Percentiles rank a stretch among this genome's conserved stretches.
phyloP scores from a whole-genome alignment of 2,113 vertebrate genomes.

The Mungos mungo region DNA sequence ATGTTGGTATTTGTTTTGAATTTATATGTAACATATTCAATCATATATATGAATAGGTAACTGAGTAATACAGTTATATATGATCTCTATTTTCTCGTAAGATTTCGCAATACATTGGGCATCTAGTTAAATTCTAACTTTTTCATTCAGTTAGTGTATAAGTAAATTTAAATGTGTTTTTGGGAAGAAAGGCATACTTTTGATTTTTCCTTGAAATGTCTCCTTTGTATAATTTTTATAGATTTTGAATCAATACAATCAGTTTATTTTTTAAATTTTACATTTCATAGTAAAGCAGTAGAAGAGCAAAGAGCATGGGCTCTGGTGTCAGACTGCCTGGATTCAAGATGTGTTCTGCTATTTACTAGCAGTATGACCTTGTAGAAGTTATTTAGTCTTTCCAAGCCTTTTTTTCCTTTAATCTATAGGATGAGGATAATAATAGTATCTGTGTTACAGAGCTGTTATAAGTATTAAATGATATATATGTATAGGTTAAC shows the following conservation, averaged over 20 bases:
- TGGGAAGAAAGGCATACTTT: not conserved
- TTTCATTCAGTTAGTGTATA: not conserved
- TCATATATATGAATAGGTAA: not conserved
- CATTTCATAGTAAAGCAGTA: not conserved
- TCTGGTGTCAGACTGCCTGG: not conserved
- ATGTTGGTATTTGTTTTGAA: slow-evolving; percentile 4
- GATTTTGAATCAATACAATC: not conserved
- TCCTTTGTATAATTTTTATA: slow-evolving; percentile 34
- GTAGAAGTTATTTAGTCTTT: not conserved
- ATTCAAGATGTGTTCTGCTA: not conserved
- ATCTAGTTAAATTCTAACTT: slow-evolving; percentile 45
- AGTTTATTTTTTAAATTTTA: slow-evolving; percentile 26
- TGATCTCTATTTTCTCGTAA: not conserved
- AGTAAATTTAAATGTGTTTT: not conserved
- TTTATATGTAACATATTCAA: not conserved
- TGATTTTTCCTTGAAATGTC: slow-evolving; percentile 9
- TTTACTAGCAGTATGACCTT: not conserved
- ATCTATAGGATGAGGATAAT: not conserved
- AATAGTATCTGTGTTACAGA: not conserved
- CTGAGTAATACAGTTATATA: not conserved
- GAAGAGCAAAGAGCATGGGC: not conserved
- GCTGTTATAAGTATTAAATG: slow-evolving; percentile 9
- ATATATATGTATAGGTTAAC: not conserved
- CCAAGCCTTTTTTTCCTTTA: not conserved
- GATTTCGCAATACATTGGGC: slow-evolving; percentile 10